These are phyloP conservation scores for Oplegnathus fasciatus DNA, from an alignment of 2,113 vertebrate genomes.

Conservation along the genomic window DNA sequence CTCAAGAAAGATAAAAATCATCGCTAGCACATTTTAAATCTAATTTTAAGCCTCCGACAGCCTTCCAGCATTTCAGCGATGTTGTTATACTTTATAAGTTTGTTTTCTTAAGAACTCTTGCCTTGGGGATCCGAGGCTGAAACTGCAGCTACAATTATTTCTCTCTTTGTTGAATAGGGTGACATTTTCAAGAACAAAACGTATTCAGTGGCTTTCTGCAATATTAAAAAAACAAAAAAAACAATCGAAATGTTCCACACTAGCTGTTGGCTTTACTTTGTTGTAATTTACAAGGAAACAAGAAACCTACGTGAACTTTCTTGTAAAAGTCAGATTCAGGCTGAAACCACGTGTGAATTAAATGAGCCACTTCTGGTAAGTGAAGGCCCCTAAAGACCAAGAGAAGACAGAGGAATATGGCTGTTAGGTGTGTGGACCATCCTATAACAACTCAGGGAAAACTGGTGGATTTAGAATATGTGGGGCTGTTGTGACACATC, in stretches of 20 bases:
- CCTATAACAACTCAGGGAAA: neutral
- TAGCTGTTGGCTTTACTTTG: slow-evolving; percentile 20
- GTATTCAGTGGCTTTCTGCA: slow-evolving; percentile 1
- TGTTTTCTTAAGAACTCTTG: slow-evolving; percentile 18
- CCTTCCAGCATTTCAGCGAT: neutral
- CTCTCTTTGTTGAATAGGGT: neutral
- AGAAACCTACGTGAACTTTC: slow-evolving; percentile 5
- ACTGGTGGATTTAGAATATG: neutral
- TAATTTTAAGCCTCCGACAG: slow-evolving; percentile 7
- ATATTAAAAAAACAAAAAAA: neutral
- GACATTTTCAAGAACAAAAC: slow-evolving; percentile 24
- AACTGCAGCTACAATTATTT: neutral
- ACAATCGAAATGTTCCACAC: neutral
- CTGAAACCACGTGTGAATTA: neutral
- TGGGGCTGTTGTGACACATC: slow-evolving; percentile 1
- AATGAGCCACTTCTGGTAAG: neutral
- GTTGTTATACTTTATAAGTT: neutral
- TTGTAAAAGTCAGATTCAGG: neutral
- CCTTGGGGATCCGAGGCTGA: slow-evolving; percentile 6
- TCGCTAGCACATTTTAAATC: neutral
- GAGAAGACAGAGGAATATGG: neutral
- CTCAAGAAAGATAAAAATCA: neutral
- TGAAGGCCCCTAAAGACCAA: neutral
- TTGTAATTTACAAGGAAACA: slow-evolving; percentile 25
- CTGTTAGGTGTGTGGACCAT: neutral